These are phyloP conservation scores for Troglohyphantes excavatus DNA, from an alignment of 2,888 invertebrate genomes.

Conservation along the genomic window DNA sequence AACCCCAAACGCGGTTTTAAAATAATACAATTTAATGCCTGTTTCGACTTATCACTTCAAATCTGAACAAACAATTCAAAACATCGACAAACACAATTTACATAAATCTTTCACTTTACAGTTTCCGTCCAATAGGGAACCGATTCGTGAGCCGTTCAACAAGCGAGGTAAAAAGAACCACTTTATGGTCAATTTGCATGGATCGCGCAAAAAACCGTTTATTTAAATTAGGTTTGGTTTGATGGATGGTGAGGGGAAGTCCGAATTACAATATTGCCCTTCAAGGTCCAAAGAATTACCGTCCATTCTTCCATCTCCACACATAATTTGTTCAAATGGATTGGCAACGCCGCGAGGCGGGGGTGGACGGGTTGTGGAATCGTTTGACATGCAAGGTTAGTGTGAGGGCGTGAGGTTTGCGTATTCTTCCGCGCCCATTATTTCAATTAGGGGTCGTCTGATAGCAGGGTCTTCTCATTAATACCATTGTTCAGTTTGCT, in stretches of 20 bases:
- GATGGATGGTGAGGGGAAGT: not conserved
- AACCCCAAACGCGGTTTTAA: too few species aligned
- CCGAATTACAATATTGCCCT: not conserved
- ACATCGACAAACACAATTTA: not conserved
- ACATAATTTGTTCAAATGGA: conserved; percentile 1
- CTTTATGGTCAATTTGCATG: not conserved
- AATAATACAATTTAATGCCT: too few species aligned
- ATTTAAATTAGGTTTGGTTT: not conserved
- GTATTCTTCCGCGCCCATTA: conserved; percentile 1
- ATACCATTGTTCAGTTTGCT: conserved; percentile 2
- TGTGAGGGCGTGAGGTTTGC: conserved; percentile 32
- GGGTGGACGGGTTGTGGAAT: not conserved
- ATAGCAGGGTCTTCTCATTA: not conserved
- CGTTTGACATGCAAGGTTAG: conserved; percentile 49
- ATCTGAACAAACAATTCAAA: too few species aligned
- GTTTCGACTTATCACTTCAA: too few species aligned
- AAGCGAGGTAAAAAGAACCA: not conserved
- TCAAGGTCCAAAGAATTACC: conserved; percentile 26
- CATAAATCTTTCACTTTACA: not conserved
- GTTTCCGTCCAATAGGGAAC: not conserved
- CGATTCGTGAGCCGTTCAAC: not conserved
- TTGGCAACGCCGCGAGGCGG: not conserved
- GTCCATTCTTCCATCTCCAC: not conserved
- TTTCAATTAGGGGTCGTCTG: conserved; percentile 33
- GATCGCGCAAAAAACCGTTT: not conserved